Evolutionary conservation across 2,113 vertebrate genomes (phyloP).

Genomic region (Planiliza haematocheilus): DNA sequence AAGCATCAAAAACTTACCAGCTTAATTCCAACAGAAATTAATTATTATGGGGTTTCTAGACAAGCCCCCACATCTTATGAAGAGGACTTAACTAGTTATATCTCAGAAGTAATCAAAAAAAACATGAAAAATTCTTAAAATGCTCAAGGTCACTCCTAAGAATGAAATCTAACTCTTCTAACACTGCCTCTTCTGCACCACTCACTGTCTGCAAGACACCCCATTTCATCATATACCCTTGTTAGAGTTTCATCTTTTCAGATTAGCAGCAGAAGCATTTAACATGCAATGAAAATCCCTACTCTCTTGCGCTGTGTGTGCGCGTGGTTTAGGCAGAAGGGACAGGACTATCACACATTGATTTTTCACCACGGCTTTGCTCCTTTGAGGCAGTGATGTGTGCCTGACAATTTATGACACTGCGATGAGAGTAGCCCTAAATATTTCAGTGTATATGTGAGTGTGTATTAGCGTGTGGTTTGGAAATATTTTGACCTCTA

Average conservation of each 20-base stretch:
- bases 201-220: slow-evolving; percentile 16
- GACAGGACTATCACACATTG: slow-evolving; percentile 59
- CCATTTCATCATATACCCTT: slow-evolving; percentile 27
- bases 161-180: slow-evolving; percentile 34
- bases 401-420: slow-evolving; percentile 62
- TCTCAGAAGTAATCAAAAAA: slow-evolving; percentile 27
- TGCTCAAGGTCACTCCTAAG: slow-evolving; percentile 26
- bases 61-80: slow-evolving; percentile 4
- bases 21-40: slow-evolving; percentile 15
- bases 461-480: slow-evolving; percentile 6
- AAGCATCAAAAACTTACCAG: slow-evolving; percentile 2
- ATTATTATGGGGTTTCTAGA: neutral
- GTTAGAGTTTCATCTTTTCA: slow-evolving; percentile 34
- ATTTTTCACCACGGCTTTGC: slow-evolving; percentile 56
- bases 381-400: slow-evolving; percentile 52
- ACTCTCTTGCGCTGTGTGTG: neutral
- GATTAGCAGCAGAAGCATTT: slow-evolving; percentile 23
- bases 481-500: neutral
- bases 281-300: slow-evolving; percentile 20
- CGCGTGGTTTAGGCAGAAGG: neutral
- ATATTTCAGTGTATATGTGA: slow-evolving; percentile 46
- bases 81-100: neutral
- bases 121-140: neutral
- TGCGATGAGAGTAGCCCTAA: slow-evolving; percentile 40
- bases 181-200: neutral